Evolutionary conservation across 2,888 invertebrate genomes (phyloP), one percentile per base, ranked within the genome.

Genomic region (Drosophila mettleri): DNA sequence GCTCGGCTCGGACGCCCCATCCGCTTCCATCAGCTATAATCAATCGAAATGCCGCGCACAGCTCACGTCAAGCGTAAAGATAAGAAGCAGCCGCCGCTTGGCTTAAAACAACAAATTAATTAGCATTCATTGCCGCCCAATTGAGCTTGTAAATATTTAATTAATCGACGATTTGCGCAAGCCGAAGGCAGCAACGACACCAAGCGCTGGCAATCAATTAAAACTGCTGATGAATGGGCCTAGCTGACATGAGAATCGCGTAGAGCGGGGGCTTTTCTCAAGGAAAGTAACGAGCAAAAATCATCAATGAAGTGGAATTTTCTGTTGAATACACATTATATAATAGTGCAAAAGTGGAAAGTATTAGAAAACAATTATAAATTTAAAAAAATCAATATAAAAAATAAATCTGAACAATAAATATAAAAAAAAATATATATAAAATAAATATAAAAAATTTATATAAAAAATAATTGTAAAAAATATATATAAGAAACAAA

Each of bases 121-220:
- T 85, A 86, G 86, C 80, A 87, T 84, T 84, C 77, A 85, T 85
- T 79, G 86, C 70, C 68, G 72, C 70, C 66, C 83, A 88, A 84
- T 88, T 88, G 86, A 86, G 86, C 86, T 77, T 79, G 86, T 88
- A 86, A 84, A 84, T 88, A 88, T 84, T 88, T 84, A 77, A 88
- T 84, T 88, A 84, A 84, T 84, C 83, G 88, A 33, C 71, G 72
- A 78, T 78, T 71, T 69, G 78, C 65, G 80, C 74, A 64, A 53
- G 51, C 55, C 57, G 45, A 51, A 41, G 43, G 41, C 41, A 68
- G 31, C 43, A 33, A 31, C 60, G 43, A 62, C 78, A 62, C 55
- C 34, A 63, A 67, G 52, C 63, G 54, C 66, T 33, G 62, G 70
- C 69, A 55, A 88, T 83, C 74, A 88, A 85, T 87, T 78, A 69